Evolutionary conservation across 2,797 vertebrate species (phyloP), one percentile per base, ranked within the genome.

Genomic region (Spatula versicolor): DNA sequence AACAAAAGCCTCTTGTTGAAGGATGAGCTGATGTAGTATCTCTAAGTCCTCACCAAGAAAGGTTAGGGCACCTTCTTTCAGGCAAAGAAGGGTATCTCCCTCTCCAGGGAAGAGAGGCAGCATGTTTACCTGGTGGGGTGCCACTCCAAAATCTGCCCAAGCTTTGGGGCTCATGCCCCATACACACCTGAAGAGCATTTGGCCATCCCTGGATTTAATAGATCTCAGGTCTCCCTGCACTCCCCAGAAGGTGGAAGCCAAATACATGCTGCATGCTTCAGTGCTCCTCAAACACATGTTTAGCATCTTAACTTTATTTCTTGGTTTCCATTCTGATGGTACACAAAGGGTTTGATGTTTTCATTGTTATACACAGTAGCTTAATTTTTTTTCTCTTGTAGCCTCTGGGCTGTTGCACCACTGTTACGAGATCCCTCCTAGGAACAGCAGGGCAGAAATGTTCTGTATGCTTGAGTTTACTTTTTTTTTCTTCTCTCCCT

Each of bases 251-350:
- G 58, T 85, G 55, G 88, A 95, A 95, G 86, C 88, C 90, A 96
- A 94, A 83, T 92, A 87, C 35, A 80, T 55, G 78, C 80, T 1
- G 1, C 58, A 86, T 90, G 93, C 93, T 95, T 95, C 96, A 67
- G 59, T 90, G 90, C 76, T 91, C 35, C 68, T 96, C 86, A 90
- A 92, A 92, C 86, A 95, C 88, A 93, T 60, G 86, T 94, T 94
- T 92, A 94, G 96, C 89, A 97, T 96, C 93, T 93, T 93, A 92
- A 96, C 93, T 95, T 94, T 90, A 82, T 96, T 96, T 93, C 93
- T 93, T 72, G 86, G 92, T 95, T 96, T 96, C 94, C 75, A 77
- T 95, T 93, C 91, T 90, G 92, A 75, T 84, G 83, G 91, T 95
- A 94, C 91, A 94, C 84, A 89, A 84, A 93, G 86, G 83, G 77